Conservation (phyloP, 2,797 vertebrate species). For the Kryptopterus vitreolus region DNA sequence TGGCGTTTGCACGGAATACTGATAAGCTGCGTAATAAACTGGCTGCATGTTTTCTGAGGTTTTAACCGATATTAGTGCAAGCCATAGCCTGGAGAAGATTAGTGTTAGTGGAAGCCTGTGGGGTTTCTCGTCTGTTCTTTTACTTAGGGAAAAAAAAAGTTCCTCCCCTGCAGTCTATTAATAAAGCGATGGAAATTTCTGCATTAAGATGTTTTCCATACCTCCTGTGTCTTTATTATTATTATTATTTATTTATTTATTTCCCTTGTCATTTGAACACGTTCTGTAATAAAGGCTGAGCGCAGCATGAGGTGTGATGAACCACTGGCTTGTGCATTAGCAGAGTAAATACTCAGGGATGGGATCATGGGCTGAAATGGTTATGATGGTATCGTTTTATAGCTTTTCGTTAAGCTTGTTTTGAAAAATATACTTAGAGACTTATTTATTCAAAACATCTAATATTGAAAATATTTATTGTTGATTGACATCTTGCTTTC, state of each 20-base stretch:
- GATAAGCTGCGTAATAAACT: neutral
- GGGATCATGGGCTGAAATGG: neutral
- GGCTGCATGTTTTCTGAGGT: slow-evolving; percentile 15
- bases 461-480: too few species aligned
- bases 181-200: slow-evolving; percentile 23
- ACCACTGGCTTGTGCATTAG: neutral
- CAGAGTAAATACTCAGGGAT: neutral
- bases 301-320: neutral
- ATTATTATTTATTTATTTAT: too few species aligned
- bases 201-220: slow-evolving; percentile 2
- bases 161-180: slow-evolving; percentile 27
- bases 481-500: too few species aligned
- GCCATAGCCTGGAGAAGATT: slow-evolving; percentile 33
- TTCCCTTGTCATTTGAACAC: neutral
- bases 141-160: slow-evolving; percentile 26
- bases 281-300: neutral
- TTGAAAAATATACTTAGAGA: too few species aligned
- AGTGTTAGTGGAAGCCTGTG: slow-evolving; percentile 17
- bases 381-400: neutral
- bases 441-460: too few species aligned
- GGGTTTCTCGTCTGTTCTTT: slow-evolving; percentile 13
- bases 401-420: neutral
- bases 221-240: neutral
- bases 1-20: slow-evolving; percentile 9
- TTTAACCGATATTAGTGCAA: slow-evolving; percentile 22